Conservation (phyloP, 2,797 vertebrate species). For the Urophycis tenuis region DNA sequence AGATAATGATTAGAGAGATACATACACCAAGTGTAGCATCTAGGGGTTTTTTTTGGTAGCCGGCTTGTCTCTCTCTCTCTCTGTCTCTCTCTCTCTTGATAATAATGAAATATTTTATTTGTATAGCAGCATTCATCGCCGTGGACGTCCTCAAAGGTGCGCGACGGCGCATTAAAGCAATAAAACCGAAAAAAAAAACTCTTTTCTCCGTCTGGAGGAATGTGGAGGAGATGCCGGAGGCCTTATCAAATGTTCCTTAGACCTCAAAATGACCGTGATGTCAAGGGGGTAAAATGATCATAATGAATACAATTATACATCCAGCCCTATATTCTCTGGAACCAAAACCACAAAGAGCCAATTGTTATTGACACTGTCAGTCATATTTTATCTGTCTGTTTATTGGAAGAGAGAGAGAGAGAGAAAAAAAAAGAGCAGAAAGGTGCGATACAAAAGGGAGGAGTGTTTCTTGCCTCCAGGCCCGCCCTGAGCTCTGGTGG, state of each 20-base stretch:
- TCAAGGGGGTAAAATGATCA: background rate
- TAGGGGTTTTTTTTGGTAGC: background rate
- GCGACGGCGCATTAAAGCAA: background rate
- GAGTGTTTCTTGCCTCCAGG: background rate
- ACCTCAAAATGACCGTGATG: background rate
- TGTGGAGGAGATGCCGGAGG: background rate
- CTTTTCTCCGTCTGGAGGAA: background rate
- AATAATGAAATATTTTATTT: background rate
- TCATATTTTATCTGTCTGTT: background rate
- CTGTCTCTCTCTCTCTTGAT: slow-evolving; percentile 19
- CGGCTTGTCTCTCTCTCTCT: slow-evolving; percentile 15
- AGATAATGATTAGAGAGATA: too few relatives aligned
- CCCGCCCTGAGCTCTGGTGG: background rate
- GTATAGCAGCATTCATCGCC: background rate
- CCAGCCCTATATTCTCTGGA: background rate
- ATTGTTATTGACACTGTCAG: background rate
- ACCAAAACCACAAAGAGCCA: background rate
- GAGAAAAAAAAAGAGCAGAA: background rate
- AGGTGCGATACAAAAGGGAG: background rate
- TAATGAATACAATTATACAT: background rate
- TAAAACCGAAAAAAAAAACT: background rate
- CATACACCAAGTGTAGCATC: background rate
- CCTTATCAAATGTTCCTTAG: background rate
- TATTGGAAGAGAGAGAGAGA: background rate
- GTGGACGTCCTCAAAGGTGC: background rate